Evolutionary conservation across 2,797 vertebrate species (phyloP).

Genomic region (Thunnus albacares): DNA sequence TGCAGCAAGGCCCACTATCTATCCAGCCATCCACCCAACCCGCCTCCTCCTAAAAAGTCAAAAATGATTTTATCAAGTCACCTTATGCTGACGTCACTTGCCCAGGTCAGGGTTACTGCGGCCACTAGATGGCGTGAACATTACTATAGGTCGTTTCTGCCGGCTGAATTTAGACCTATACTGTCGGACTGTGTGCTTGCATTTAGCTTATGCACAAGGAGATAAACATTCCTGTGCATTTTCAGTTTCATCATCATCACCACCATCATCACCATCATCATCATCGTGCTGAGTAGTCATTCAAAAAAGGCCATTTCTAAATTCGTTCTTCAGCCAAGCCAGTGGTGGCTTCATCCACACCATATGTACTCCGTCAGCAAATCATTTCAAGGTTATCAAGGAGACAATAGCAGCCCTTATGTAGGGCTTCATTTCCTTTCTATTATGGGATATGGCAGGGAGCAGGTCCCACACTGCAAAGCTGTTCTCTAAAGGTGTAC

Average conservation of each 20-base stretch:
- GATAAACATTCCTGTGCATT: not conserved
- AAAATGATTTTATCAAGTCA: no score
- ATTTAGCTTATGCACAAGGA: not conserved
- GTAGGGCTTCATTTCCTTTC: conserved; percentile 66
- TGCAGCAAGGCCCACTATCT: no score
- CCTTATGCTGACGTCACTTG: no score
- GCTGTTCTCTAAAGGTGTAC: conserved; percentile 30
- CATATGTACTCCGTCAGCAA: conserved; percentile 37
- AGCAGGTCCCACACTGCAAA: conserved; percentile 54
- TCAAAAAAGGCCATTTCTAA: conserved; percentile 18
- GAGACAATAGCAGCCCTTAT: conserved; percentile 64
- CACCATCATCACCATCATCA: no score
- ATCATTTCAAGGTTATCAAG: conserved; percentile 71
- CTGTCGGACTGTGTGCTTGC: not conserved
- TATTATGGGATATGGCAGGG: conserved; percentile 66
- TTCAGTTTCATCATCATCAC: not conserved
- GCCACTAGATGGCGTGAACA: no score
- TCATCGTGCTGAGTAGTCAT: conserved; percentile 6
- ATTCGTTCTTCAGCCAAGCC: conserved; percentile 26
- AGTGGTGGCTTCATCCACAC: conserved; percentile 14
- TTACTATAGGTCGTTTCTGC: no score
- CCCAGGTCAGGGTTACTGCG: no score
- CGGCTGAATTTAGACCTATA: no score
- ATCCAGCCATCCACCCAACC: no score
- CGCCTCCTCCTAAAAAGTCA: no score